Evolutionary conservation across 2,888 invertebrate species (phyloP).

Genomic region (Cryptocephalus moraei): DNA sequence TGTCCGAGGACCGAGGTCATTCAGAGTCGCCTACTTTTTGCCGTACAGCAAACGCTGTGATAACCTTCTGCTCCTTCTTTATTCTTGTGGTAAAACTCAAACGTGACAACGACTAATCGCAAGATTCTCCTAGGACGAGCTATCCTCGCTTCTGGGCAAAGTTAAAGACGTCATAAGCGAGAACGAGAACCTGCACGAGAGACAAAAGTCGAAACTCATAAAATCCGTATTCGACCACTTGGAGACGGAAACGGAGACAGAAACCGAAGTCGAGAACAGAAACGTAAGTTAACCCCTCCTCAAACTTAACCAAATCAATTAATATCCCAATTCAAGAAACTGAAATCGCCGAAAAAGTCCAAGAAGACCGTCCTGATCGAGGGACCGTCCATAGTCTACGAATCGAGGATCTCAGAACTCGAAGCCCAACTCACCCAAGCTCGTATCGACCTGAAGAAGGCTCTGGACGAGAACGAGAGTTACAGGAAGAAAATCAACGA

Average conservation of each 20-base stretch:
- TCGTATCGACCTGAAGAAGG: slow-evolving; percentile 64
- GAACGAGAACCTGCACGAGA: slow-evolving; percentile 71
- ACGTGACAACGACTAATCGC: too few species aligned
- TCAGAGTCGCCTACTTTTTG: too few species aligned
- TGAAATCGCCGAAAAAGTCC: slow-evolving; percentile 25
- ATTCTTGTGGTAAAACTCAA: too few species aligned
- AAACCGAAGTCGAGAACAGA: slow-evolving; percentile 28
- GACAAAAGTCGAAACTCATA: slow-evolving; percentile 60
- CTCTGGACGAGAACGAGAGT: slow-evolving; percentile 55
- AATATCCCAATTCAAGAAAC: background rate
- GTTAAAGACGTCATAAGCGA: slow-evolving; percentile 80
- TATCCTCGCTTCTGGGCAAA: slow-evolving; percentile 66
- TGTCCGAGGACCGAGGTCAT: too few species aligned
- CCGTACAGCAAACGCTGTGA: too few species aligned
- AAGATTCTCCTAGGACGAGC: slow-evolving; percentile 52
- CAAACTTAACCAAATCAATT: too few species aligned
- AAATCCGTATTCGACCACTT: slow-evolving; percentile 53
- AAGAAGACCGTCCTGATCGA: slow-evolving; percentile 40
- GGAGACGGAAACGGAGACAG: slow-evolving; percentile 41
- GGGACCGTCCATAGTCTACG: slow-evolving; percentile 72
- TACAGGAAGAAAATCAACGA: slow-evolving; percentile 36
- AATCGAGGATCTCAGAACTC: slow-evolving; percentile 73
- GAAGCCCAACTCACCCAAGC: slow-evolving; percentile 75
- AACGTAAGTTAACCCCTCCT: slow-evolving; percentile 10
- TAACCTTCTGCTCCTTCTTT: too few species aligned